Conservation (phyloP, 2,113 vertebrate genomes). For the Heterochromis multidens region DNA sequence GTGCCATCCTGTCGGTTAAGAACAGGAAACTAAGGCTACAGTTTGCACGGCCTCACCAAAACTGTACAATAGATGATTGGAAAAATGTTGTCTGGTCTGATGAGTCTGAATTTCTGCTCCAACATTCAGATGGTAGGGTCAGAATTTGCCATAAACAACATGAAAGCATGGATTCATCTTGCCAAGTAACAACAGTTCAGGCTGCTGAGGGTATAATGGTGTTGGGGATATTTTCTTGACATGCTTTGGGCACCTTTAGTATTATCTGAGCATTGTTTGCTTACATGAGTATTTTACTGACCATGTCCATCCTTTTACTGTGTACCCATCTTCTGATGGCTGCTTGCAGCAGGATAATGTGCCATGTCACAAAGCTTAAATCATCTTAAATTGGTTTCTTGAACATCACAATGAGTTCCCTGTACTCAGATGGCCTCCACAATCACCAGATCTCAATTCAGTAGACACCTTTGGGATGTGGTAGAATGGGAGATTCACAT, state of each 20-base stretch:
- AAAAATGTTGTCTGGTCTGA: no score
- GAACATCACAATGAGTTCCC: no score
- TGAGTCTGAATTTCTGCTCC: neutral
- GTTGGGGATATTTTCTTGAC: neutral
- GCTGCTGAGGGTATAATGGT: neutral
- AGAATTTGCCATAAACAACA: neutral
- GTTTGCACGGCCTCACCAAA: no score
- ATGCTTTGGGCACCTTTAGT: neutral
- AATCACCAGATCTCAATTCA: no score
- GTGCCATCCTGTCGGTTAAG: neutral
- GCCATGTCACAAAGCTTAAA: neutral
- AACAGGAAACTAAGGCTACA: neutral
- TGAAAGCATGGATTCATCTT: neutral
- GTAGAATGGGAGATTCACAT: neutral
- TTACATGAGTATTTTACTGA: neutral
- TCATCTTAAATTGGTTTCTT: neutral
- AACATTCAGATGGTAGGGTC: neutral
- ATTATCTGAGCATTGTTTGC: no score
- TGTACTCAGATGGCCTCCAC: neutral
- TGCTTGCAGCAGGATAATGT: neutral
- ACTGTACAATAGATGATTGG: no score
- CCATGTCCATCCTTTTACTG: no score
- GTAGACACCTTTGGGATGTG: neutral
- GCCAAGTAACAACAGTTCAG: neutral
- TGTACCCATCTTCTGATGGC: no score